Base-by-base conservation (phyloP, 2,797 vertebrate species). In the Enteromius mattozi region DNA sequence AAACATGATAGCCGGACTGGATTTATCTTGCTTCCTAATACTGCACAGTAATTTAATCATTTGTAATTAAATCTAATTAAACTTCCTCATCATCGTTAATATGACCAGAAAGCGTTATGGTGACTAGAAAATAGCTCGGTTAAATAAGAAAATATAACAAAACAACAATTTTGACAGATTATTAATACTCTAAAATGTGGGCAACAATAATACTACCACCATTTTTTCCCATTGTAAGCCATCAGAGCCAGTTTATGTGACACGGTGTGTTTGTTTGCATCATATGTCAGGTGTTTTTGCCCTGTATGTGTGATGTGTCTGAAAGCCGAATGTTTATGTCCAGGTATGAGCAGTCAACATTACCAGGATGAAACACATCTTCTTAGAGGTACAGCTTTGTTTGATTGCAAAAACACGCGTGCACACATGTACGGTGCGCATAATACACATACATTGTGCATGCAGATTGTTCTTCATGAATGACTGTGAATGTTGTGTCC, bases 281-380 rank as follows among this genome's bases (percentile, higher is more conserved):
- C 76, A 76, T 86, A 51, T 88, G 78, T 77, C 74, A 63, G 24
- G 82, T 84, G 84, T 82, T 75, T 68, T 81, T 79, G 68, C 69
- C 35, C 65, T 83, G 84, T 77, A 54, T 65, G 80, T 81, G 7
- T 74, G 65, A 35, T 59, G 63, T 77, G 71, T 80, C 80, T 89
- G 76, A 88, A 86, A 88, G 82, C 77, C 86, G 91, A 90, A 94
- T 95, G 94, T 96, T 92, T 96, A 94, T 95, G 95, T 95, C 94
- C 95, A 95, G 94, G 94, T 95, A 92, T 96, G 92, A 94, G 93
- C 94, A 94, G 92, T 95, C 95, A 96, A 90, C 95, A 93, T 96
- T 96, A 95, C 95, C 95, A 94, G 94, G 95, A 96, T 93, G 95
- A 96, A 91, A 94, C 93, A 56, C 93, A 94, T 86, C 95, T 96